Base-by-base conservation (phyloP, 2,888 invertebrate genomes). In the Tetragonisca angustula region DNA sequence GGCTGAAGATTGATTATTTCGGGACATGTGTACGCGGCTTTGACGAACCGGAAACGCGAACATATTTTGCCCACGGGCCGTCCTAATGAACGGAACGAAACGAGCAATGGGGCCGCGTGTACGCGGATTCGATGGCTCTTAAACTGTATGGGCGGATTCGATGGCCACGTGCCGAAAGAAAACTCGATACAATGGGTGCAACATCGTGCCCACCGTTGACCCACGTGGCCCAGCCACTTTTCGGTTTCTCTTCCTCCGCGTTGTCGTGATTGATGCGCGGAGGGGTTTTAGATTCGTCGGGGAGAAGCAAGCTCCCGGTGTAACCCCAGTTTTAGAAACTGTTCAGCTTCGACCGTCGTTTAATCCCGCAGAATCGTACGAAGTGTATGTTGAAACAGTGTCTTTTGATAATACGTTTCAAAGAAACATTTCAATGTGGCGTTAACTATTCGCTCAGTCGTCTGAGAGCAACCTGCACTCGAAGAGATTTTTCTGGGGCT, bases 51-150 rank as follows among this genome's bases (percentile, higher is more conserved):
- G 83, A 81, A 87, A 84, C 81, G 79, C 79, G 83, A 65, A 62
- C 72, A 79, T 79, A 85, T 89, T 85, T 89, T 80, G 88, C 87
- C 86, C 79, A 49, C 76, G 86, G 90, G 91, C 84, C 76, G 83
- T 85, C 81, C 87, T 92, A 92, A 92, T 90, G 92, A 93, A 91
- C 87, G 91, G 86, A 86, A 73, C 79, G 84, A 83, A 87, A 90
- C 76, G 87, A 88, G 86, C 85, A 83, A 83, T 81, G 79, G 89
- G 86, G 88, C 88, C 89, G 86, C 85, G 90, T 84, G 87, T 83
- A 84, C 87, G 89, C 87, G 87, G 85, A 89, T 86, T 90, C 86
- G 91, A 92, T 91, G 92, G 91, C 90, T 87, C 91, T 93, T 90
- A 91, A 92, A 92, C 81, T 87, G 89, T 79, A 89, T 87, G 90